Conservation (phyloP, 2,888 invertebrate species). For the Euphydryas editha region DNA sequence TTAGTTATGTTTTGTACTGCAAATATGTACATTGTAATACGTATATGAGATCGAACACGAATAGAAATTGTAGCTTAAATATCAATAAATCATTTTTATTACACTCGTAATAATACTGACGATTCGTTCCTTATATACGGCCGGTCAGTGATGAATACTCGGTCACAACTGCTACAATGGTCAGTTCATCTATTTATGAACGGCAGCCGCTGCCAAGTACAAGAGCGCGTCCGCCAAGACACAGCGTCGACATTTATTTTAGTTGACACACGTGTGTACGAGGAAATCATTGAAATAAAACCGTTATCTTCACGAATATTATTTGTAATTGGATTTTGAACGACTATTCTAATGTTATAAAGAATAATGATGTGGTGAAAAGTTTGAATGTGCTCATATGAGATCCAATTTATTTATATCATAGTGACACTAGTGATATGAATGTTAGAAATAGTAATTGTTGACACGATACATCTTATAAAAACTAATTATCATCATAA, state of each 20-base stretch:
- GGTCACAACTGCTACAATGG: constrained; percentile 9
- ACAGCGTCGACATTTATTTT: constrained; percentile 13
- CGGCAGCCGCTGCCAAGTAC: constrained; percentile 1
- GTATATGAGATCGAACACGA: background rate
- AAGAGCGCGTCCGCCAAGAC: constrained; percentile 9
- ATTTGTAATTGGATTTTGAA: background rate
- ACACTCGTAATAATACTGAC: background rate
- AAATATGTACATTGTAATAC: too few species aligned
- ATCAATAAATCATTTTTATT: background rate
- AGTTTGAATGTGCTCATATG: too few species aligned
- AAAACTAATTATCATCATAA: too few species aligned
- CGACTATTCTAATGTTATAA: background rate
- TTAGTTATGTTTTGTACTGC: too few species aligned
- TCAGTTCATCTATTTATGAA: constrained; percentile 9
- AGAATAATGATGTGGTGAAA: too few species aligned
- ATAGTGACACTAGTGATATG: too few species aligned
- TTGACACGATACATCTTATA: too few species aligned
- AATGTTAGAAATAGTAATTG: too few species aligned
- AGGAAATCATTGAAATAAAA: background rate
- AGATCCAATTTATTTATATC: too few species aligned
- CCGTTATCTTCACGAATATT: background rate
- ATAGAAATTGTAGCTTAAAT: background rate
- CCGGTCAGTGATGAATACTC: constrained; percentile 1
- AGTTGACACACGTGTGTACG: constrained; percentile 3
- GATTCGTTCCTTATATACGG: background rate